phyloP scores from a whole-genome alignment of 2,797 vertebrate genomes.

The Myotis vivesi region DNA sequence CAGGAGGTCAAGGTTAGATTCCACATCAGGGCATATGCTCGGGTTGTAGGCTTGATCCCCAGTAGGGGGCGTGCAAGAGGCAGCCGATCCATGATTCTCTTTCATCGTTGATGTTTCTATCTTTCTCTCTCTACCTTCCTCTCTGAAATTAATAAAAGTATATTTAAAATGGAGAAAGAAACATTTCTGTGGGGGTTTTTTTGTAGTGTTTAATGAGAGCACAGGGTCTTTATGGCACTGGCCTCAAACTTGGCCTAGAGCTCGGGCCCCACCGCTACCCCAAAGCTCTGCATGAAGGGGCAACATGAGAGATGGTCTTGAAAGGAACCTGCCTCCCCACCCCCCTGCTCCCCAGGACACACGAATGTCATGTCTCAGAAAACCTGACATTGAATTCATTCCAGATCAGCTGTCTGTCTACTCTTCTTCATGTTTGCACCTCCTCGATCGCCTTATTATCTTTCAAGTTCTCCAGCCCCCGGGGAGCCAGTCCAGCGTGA shows the following conservation, averaged over 20 bases:
- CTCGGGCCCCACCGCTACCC: fast-evolving
- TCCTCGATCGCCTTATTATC: not conserved
- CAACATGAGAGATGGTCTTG: not conserved
- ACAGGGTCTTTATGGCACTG: not conserved
- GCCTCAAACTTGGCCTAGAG: not conserved
- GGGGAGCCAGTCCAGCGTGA: not conserved
- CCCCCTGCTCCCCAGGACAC: not conserved
- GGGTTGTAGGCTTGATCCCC: too few species aligned
- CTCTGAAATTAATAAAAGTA: too few species aligned
- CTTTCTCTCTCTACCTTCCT: too few species aligned
- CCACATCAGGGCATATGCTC: too few species aligned
- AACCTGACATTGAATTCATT: not conserved
- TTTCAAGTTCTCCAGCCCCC: not conserved
- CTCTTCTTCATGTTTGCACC: not conserved
- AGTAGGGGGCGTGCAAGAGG: too few species aligned
- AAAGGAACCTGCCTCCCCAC: not conserved
- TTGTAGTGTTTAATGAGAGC: not conserved
- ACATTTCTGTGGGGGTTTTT: not conserved
- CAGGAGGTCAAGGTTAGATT: too few species aligned
- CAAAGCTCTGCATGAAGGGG: not conserved
- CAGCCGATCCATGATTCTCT: too few species aligned
- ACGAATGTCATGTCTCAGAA: not conserved
- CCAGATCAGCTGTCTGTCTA: not conserved
- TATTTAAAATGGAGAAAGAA: not conserved
- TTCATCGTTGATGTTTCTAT: too few species aligned